Evolutionary conservation across 2,113 vertebrate species (phyloP).

Genomic region (Gymnogyps californianus): DNA sequence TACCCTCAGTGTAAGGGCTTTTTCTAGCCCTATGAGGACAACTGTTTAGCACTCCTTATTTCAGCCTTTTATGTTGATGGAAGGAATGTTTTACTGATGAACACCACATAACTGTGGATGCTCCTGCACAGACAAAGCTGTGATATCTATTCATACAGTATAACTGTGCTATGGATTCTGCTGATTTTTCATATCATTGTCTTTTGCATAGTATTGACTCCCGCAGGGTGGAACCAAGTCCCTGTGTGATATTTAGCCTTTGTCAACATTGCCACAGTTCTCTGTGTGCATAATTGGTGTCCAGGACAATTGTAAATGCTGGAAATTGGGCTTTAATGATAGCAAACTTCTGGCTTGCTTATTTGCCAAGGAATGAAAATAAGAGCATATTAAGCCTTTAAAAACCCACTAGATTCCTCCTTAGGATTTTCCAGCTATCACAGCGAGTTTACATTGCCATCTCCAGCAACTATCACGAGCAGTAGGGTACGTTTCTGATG

Average conservation of each 20-base stretch:
- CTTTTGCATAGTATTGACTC: not conserved
- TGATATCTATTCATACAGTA: not conserved
- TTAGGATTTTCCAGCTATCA: not conserved
- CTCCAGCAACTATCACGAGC: not conserved
- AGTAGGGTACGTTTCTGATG: not conserved
- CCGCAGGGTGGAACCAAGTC: not conserved
- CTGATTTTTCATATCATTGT: fast-evolving
- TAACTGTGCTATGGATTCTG: not conserved
- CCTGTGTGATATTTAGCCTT: not conserved
- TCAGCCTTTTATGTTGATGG: not conserved
- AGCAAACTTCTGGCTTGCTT: not conserved
- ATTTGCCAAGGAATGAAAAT: not conserved
- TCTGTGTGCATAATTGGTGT: fast-evolving
- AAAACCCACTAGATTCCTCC: not conserved
- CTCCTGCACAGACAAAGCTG: not conserved
- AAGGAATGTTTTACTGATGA: not conserved
- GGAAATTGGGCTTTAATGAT: not conserved
- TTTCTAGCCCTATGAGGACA: not conserved
- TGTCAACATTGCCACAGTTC: not conserved
- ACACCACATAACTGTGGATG: not conserved
- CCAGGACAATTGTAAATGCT: not conserved
- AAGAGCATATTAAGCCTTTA: not conserved
- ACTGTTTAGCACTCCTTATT: not conserved
- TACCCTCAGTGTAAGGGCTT: not conserved
- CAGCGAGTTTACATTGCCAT: not conserved